Evolutionary conservation across 2,888 invertebrate species (phyloP).

Genomic region (Anoplius nigerrimus): DNA sequence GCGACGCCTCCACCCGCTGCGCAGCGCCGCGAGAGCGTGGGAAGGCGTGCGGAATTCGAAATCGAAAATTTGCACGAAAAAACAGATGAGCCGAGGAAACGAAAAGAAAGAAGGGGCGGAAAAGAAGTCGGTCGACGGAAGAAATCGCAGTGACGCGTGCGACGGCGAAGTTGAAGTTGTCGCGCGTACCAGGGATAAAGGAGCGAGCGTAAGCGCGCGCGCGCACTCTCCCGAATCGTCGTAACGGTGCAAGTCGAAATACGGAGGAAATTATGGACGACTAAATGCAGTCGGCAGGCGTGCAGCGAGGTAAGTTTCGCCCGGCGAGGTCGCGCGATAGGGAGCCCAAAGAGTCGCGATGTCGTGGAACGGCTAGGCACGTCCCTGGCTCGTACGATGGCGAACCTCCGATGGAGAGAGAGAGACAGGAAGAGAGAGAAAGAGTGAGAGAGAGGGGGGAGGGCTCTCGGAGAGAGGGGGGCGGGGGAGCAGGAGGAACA

Average conservation of each 20-base stretch:
- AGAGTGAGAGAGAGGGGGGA: no score
- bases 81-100: no score
- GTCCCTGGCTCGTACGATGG: constrained; percentile 55
- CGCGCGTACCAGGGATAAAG: neutral
- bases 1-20: no score
- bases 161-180: neutral
- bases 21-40: no score
- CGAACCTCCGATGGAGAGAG: constrained; percentile 42
- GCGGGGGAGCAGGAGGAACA: constrained; percentile 50
- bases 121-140: neutral
- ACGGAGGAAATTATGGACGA: neutral
- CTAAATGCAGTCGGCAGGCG: neutral
- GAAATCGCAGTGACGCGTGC: neutral
- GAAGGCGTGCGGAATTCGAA: no score
- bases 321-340: constrained; percentile 7
- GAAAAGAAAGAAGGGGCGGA: neutral
- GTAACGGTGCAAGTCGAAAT: neutral
- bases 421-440: no score
- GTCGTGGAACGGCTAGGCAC: constrained; percentile 41
- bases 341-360: no score
- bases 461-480: no score
- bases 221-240: no score
- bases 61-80: no score
- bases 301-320: neutral
- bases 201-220: constrained; percentile 3